Evolutionary conservation across 2,113 vertebrate genomes (phyloP).

Genomic region (Geococcyx californianus): DNA sequence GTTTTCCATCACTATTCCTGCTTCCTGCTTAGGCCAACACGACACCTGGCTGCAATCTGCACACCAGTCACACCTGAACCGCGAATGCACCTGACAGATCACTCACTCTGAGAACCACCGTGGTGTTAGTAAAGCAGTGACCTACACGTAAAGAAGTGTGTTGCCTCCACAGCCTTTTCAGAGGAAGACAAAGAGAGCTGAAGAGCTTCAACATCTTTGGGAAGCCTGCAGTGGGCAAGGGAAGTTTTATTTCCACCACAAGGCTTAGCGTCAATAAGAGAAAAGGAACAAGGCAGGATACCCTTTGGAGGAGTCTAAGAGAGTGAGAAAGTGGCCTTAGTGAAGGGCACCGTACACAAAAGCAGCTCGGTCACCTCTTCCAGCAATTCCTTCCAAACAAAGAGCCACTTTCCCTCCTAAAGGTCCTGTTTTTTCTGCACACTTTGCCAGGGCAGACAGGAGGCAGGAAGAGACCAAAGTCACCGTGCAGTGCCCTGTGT

Average conservation of each 20-base stretch:
- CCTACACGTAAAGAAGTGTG: not conserved
- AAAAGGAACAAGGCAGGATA: not conserved
- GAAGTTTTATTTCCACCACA: not conserved
- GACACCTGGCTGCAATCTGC: not conserved
- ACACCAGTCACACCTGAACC: not conserved
- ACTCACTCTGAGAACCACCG: not conserved
- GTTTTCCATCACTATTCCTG: accelerated
- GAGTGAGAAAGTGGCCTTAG: not conserved
- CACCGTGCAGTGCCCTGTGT: not conserved
- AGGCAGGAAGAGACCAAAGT: not conserved
- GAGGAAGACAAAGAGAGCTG: not conserved
- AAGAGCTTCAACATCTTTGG: not conserved
- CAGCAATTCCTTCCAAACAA: not conserved
- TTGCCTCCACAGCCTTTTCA: not conserved
- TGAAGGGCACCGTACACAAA: not conserved
- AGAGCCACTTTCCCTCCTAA: not conserved
- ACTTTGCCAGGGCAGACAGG: not conserved
- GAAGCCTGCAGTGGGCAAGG: not conserved
- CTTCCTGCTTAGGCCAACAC: not conserved
- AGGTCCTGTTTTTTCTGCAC: not conserved
- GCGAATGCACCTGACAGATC: not conserved
- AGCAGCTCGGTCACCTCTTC: not conserved
- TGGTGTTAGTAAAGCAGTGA: not conserved
- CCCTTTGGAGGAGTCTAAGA: not conserved
- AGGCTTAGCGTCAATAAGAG: not conserved